Evolutionary conservation across 2,797 vertebrate species (phyloP), one percentile per base, ranked within the genome.

Genomic region (Gambusia yucatana): DNA sequence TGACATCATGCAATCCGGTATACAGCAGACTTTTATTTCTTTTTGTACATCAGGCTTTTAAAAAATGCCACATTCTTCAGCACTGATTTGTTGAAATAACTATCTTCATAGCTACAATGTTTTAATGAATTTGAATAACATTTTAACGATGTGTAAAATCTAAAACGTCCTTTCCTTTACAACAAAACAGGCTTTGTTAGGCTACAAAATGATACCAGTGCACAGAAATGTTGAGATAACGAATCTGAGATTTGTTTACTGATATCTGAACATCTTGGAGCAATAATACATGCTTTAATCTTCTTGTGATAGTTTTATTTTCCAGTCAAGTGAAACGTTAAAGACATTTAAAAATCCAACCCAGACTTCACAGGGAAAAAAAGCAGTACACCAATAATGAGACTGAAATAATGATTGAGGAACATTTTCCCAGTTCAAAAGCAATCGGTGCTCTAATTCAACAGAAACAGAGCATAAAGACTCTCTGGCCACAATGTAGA

Each of bases 281-380:
- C 83, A 92, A 92, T 86, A 82, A 90, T 88, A 90, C 87, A 91
- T 89, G 91, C 76, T 93, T 92, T 90, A 92, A 93, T 94, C 88
- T 86, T 88, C 91, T 91, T 92, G 93, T 90, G 93, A 94, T 94
- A 91, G 61, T 86, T 93, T 95, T 94, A 93, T 93, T 94, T 93
- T 93, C 88, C 91, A 94, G 93, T 94, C 90, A 93, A 92, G 91
- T 93, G 91, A 92, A 93, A 93, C 91, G 92, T 93, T 93, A 90
- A 91, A 91, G 87, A 95, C 89, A 89, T 90, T 93, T 90, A 85
- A 88, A 90, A 93, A 94, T 92, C 89, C 88, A 93, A 91, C 88
- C 86, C 91, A 92, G 90, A 92, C 88, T 93, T 92, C 92, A 95
- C 91, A 92, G 88, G 91, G 90, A 91, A 83, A 80, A 84, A 78